These are phyloP conservation scores for Rhinolophus ferrumequinum DNA, from an alignment of 2,113 vertebrate genomes.

Conservation along the genomic window DNA sequence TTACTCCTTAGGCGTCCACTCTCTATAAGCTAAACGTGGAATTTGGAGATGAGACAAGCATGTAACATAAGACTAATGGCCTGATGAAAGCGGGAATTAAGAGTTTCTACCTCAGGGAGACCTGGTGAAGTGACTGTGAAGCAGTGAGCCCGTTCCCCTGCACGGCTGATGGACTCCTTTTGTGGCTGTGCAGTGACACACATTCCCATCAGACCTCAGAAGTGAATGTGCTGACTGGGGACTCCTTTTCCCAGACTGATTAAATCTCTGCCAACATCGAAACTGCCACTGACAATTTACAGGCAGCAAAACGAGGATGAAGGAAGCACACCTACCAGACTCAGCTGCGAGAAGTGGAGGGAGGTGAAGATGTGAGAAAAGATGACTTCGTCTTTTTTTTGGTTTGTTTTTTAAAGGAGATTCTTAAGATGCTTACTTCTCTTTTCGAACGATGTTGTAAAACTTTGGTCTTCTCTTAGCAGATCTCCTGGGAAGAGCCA, in stretches of 20 bases:
- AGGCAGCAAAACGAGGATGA: rapidly evolving
- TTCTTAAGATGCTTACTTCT: conserved; percentile 3
- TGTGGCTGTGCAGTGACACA: background rate
- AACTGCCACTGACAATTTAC: background rate
- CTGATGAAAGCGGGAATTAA: background rate
- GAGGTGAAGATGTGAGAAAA: rapidly evolving
- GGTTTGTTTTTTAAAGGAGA: background rate
- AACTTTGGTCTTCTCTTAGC: conserved; percentile 48
- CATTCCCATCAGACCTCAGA: background rate
- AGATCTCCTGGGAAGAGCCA: conserved; percentile 58
- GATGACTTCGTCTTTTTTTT: background rate
- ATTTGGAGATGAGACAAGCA: background rate
- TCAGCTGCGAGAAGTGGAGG: background rate
- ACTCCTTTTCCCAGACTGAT: background rate
- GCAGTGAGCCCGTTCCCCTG: rapidly evolving
- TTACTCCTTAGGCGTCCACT: background rate
- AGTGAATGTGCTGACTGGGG: background rate
- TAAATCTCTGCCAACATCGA: background rate
- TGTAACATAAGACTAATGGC: background rate
- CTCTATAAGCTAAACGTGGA: background rate
- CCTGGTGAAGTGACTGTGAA: rapidly evolving
- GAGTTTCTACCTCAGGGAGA: background rate
- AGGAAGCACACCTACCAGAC: background rate
- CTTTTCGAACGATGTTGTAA: conserved; percentile 12
- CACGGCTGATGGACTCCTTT: background rate